These are phyloP conservation scores for Lophochroa leadbeateri DNA, from an alignment of 2,113 vertebrate species.

Conservation along the genomic window DNA sequence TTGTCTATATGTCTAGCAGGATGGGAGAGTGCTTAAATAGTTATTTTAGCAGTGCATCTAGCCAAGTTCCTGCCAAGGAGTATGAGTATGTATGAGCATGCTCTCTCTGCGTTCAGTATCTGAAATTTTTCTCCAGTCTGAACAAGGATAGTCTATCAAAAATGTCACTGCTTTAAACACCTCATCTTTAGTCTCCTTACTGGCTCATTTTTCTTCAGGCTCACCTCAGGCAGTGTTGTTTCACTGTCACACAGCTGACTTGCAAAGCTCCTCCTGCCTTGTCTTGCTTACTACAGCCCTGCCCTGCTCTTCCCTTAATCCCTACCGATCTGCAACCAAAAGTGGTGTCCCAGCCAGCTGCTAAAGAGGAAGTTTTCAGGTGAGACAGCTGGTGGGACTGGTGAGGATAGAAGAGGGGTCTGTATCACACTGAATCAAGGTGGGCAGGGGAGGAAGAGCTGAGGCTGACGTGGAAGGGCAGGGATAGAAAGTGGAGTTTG, in stretches of 20 bases:
- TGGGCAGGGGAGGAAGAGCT: neutral
- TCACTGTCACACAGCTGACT: neutral
- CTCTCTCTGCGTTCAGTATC: neutral
- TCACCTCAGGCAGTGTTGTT: neutral
- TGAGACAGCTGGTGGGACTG: neutral
- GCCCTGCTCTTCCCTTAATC: neutral
- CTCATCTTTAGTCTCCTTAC: neutral
- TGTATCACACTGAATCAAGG: neutral
- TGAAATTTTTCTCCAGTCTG: neutral
- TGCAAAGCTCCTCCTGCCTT: neutral
- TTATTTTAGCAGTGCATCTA: neutral
- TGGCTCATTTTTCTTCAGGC: neutral
- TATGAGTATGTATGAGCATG: neutral
- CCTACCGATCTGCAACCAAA: no score
- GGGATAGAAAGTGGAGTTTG: neutral
- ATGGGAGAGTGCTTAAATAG: neutral
- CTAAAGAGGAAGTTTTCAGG: neutral
- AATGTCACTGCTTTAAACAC: neutral
- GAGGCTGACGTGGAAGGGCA: fast-evolving
- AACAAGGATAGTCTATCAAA: neutral
- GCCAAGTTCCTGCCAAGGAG: neutral
- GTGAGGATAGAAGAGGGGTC: neutral
- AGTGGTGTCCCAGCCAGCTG: neutral
- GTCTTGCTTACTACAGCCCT: neutral
- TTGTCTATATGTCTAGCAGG: neutral